These are phyloP conservation scores for Aphrophora alni DNA, from an alignment of 2,888 invertebrate genomes.

Conservation along the genomic window DNA sequence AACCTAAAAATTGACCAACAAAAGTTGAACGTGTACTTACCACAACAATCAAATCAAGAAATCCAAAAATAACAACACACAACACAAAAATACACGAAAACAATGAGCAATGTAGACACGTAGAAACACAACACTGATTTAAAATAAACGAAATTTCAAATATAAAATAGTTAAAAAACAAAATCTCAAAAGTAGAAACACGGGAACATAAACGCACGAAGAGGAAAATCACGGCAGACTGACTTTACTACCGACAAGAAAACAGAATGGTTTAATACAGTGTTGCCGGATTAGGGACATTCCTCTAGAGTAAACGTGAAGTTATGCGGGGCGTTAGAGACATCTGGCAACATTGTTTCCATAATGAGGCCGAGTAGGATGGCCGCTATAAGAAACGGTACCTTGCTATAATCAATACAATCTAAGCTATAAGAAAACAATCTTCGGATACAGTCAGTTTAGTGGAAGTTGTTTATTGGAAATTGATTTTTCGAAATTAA, in stretches of 20 bases:
- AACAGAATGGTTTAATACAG: background rate
- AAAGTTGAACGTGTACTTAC: background rate
- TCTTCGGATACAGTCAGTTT: background rate
- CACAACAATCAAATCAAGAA: background rate
- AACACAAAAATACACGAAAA: background rate
- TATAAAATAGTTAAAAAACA: background rate
- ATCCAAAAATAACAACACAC: background rate
- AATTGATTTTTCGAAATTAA: too few species aligned
- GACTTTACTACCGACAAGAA: background rate
- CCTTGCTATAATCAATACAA: background rate
- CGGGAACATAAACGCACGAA: background rate
- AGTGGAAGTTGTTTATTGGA: too few species aligned
- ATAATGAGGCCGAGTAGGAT: background rate
- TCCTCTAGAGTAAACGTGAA: background rate
- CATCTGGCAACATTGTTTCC: background rate
- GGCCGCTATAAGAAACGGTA: conserved; percentile 2
- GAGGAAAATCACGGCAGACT: background rate
- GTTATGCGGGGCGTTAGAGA: background rate
- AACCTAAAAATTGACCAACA: background rate
- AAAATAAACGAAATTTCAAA: background rate
- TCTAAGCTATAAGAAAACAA: background rate
- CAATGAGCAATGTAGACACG: background rate
- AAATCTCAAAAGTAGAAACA: background rate
- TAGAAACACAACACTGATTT: background rate
- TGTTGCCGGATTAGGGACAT: background rate